phyloP scores from a whole-genome alignment of 2,113 vertebrate species.

The Euleptes europaea region DNA sequence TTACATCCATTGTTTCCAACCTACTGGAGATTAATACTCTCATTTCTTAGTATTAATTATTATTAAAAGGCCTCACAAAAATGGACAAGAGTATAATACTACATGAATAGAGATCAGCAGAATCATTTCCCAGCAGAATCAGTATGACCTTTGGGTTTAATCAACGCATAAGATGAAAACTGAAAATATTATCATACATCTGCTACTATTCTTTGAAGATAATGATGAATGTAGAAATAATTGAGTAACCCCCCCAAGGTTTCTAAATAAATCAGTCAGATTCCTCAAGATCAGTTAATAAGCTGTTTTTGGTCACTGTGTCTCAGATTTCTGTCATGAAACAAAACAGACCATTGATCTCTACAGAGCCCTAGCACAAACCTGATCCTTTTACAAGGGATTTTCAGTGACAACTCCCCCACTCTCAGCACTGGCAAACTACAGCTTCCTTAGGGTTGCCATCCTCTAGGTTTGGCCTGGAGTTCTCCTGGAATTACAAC shows the following conservation, averaged over 20 bases:
- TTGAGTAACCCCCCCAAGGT: neutral
- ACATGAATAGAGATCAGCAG: constrained; percentile 18
- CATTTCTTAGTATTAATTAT: constrained; percentile 20
- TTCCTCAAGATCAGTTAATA: neutral
- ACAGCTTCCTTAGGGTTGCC: too few relatives aligned
- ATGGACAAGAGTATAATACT: neutral
- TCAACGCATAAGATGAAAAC: constrained; percentile 5
- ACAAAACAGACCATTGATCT: neutral
- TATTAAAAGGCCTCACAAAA: neutral
- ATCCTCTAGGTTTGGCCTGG: too few relatives aligned
- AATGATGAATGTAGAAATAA: neutral
- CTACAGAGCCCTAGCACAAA: too few relatives aligned
- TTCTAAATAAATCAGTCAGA: neutral
- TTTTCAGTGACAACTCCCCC: too few relatives aligned
- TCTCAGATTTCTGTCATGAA: neutral
- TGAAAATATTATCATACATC: neutral
- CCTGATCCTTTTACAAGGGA: too few relatives aligned
- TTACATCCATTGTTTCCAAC: neutral
- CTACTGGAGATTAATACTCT: neutral
- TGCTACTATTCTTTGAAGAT: neutral
- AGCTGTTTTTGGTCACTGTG: neutral
- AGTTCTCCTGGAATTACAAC: too few relatives aligned
- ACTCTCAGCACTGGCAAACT: too few relatives aligned
- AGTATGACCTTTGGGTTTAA: neutral
- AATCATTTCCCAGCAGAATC: constrained; percentile 11